A percentile compares a stretch with the other conserved stretches of the same genome.
These are phyloP conservation scores for Chelonus formosanus DNA, from an alignment of 2,888 invertebrate species.

Conservation along the genomic window DNA sequence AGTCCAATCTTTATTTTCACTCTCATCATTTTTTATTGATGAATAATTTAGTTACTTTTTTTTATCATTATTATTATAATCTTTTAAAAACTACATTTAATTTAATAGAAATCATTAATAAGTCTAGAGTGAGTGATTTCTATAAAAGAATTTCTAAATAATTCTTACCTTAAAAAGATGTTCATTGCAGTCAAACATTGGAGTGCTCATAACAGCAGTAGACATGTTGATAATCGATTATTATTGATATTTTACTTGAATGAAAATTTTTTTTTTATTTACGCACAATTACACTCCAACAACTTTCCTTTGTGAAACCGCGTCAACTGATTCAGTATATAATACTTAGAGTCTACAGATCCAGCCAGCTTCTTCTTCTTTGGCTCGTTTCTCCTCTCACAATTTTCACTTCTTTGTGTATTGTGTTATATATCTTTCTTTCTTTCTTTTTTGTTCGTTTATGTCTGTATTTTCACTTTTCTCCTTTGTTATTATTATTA, in stretches of 20 bases:
- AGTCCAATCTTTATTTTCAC: conserved; percentile 30
- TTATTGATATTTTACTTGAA: background rate
- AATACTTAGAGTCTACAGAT: too few relatives aligned
- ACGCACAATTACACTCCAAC: conserved; percentile 36
- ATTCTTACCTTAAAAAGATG: conserved; percentile 75
- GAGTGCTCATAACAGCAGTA: conserved; percentile 80
- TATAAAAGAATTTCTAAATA: background rate
- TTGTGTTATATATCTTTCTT: too few relatives aligned
- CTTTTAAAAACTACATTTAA: too few relatives aligned
- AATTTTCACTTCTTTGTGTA: background rate
- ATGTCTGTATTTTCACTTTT: too few relatives aligned
- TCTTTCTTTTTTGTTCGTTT: too few relatives aligned
- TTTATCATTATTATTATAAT: background rate
- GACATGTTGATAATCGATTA: conserved; percentile 69
- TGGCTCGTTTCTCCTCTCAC: conserved; percentile 15
- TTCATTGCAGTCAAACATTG: conserved; percentile 80
- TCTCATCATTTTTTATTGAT: conserved; percentile 23
- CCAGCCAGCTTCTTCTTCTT: conserved; percentile 16
- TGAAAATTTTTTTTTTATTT: conserved; percentile 6
- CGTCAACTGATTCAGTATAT: background rate
- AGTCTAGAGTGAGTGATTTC: too few relatives aligned
- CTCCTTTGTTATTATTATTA: too few relatives aligned
- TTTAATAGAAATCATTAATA: too few relatives aligned
- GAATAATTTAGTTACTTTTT: too few relatives aligned
- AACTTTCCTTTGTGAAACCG: conserved; percentile 34